Percentiles rank a stretch among this genome's conserved stretches.
phyloP scores from a whole-genome alignment of 2,888 invertebrate genomes.

The Zootermopsis nevadensis region DNA sequence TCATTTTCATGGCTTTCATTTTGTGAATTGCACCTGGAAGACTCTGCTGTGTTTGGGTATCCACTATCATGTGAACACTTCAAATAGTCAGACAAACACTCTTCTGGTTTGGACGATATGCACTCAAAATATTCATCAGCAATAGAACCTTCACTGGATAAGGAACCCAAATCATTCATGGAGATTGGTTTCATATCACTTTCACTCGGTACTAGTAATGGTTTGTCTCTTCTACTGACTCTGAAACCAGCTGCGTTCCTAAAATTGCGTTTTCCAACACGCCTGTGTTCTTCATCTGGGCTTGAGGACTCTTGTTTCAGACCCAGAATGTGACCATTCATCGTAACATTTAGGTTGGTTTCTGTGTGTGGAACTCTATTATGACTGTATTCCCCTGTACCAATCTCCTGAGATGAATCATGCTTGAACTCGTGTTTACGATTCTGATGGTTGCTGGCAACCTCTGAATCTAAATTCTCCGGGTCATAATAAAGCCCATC shows the following conservation, averaged over 20 bases:
- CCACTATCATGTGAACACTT: slow-evolving; percentile 19
- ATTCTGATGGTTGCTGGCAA: slow-evolving; percentile 44
- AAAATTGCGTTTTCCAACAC: slow-evolving; percentile 11
- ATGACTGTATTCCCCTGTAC: not conserved
- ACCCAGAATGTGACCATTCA: not conserved
- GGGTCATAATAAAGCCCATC: slow-evolving; percentile 67
- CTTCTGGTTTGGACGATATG: not conserved
- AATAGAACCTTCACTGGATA: slow-evolving; percentile 13
- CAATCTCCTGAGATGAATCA: not conserved
- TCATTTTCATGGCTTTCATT: not conserved
- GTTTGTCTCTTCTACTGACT: not conserved
- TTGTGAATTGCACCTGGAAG: slow-evolving; percentile 39
- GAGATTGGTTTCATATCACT: not conserved
- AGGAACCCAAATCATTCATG: not conserved
- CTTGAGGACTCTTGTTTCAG: not conserved
- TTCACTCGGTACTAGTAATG: not conserved
- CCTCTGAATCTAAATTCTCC: slow-evolving; percentile 58
- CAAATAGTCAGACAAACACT: not conserved
- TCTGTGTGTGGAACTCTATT: not conserved
- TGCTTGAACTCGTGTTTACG: not conserved
- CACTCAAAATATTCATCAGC: slow-evolving; percentile 23
- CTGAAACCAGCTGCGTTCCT: slow-evolving; percentile 29
- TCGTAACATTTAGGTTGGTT: not conserved
- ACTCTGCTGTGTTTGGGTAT: slow-evolving; percentile 23
- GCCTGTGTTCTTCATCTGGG: not conserved